Base-by-base conservation (phyloP, 2,888 invertebrate species). In the Anaspis maculata region DNA sequence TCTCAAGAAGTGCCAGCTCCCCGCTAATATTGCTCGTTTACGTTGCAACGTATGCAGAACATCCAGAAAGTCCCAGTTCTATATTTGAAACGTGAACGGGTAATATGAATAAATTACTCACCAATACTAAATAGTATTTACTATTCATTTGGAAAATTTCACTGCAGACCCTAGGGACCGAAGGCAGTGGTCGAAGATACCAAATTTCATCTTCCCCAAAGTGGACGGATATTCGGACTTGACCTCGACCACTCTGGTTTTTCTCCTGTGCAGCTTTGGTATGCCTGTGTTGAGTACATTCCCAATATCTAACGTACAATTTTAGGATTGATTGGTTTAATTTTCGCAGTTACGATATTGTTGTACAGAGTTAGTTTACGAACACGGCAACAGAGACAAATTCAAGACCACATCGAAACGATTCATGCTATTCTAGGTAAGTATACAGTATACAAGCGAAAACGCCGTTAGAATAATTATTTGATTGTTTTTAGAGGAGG, bases 151-250 rank as follows among this genome's bases (percentile, higher is more conserved):
- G n/a, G n/a, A n/a, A n/a, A n/a, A n/a, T n/a, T n/a, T n/a, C n/a
- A n/a, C n/a, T n/a, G n/a, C n/a, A n/a, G 77, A 75, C 51, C 72
- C 74, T 66, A 71, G 72, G 30, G 74, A 77, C 49, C 68, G 74
- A 15, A 66, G 72, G 39, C 77, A 79, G 73, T 77, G 77, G 52
- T 70, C 74, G 4, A 75, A 77, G 54, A 77, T 77, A 37, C 77
- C 81, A 1, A 82, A 82, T 52, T 82, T 81, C 52, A 77, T 79
- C 48, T 83, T 82, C 46, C 80, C 82, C 1, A 79, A 79, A 63
- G 73, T 71, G 37, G 76, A 77, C 39, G 70, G 72, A 11, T 77
- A 77, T 57, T 73, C 77, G 1, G 78, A 80, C 54, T 54, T 78
- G 25, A 77, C 77, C 50, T 76, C 77, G 1, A 77, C 78, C 1